A percentile compares a stretch with the other conserved stretches of the same genome.
Evolutionary conservation across 2,888 invertebrate genomes (phyloP).

Genomic region (Alviniconcha strummeri): DNA sequence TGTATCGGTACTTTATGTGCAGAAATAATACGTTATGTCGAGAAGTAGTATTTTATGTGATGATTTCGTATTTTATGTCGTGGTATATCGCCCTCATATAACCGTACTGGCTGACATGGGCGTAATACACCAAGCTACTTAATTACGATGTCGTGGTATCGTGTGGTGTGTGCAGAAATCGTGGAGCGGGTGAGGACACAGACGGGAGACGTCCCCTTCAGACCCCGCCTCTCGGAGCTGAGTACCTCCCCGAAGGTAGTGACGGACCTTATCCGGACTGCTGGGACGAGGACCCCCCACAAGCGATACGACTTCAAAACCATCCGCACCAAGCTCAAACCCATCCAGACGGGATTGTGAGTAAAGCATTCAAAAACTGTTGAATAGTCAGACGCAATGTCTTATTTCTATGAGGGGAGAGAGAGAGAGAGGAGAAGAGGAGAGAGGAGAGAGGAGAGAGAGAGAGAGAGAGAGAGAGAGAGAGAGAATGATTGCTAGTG

Average conservation of each 20-base stretch:
- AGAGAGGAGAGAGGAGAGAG: too few relatives aligned
- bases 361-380: slow-evolving; percentile 39
- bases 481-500: too few relatives aligned
- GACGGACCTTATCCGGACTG: slow-evolving; percentile 85
- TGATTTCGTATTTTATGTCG: not conserved
- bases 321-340: slow-evolving; percentile 90
- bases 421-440: too few relatives aligned
- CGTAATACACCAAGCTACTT: not conserved
- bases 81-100: not conserved
- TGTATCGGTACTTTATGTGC: too few relatives aligned
- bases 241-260: slow-evolving; percentile 78
- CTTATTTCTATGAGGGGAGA: too few relatives aligned
- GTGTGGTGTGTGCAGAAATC: slow-evolving; percentile 79
- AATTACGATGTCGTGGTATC: slow-evolving; percentile 40
- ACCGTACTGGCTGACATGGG: too few relatives aligned
- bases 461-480: too few relatives aligned
- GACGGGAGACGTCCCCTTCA: slow-evolving; percentile 70
- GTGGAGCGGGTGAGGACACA: slow-evolving; percentile 86
- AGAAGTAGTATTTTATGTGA: too few relatives aligned
- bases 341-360: slow-evolving; percentile 91
- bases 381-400: too few relatives aligned
- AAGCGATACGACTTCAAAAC: slow-evolving; percentile 91
- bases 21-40: too few relatives aligned
- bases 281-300: slow-evolving; percentile 93
- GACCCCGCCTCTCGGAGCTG: slow-evolving; percentile 86